Base-by-base conservation (phyloP, 2,888 invertebrate species). In the Aphidoletes aphidimyza region DNA sequence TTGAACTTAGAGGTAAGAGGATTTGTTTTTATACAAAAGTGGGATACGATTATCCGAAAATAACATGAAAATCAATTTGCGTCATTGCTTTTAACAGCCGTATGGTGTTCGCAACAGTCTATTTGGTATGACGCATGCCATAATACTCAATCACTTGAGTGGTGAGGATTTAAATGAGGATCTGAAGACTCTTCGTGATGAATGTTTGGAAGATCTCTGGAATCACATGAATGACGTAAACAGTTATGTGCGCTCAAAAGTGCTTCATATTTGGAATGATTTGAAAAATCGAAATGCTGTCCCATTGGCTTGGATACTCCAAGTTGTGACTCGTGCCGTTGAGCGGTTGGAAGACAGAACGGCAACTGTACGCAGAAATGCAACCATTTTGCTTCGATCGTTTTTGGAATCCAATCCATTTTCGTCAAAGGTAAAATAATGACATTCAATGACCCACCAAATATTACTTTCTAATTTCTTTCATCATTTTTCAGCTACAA, bases 391-490 rank as follows among this genome's bases (percentile, higher is more conserved):
- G 30, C 89, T 91, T 1, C 90, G 93, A 90, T 91, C 94, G 22
- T 94, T 98, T 89, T 90, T 98, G 59, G 94, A 95, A 89, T 93
- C 93, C 86, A 98, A 98, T 91, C 95, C 96, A 5, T 98, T 94
- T 89, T 94, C 95, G n/a, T 93, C 94, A 0, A 93, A 94, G 90
- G 92, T 94, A 87, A 91, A n/a, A 11, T 14, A 34, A 17, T 39
- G 5, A 8, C 39, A 39, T 49, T 49, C n/a, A 19, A 8, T 39
- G 19, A 11, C 5, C 17, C 3, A 11, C 17, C 3, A 11, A 9
- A 6, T 49, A 9, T 49, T 49, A n/a, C 49, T 49, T 49, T 49
- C 19, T 59, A 5, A 59, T 59, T 59, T 34, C 14, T 0, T 69
- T 69, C 14, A 22, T 22, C 39, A 22, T 83, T 39, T 22, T 37